Conservation (phyloP, 2,888 invertebrate genomes). For the Pachliopta kotzebuea region DNA sequence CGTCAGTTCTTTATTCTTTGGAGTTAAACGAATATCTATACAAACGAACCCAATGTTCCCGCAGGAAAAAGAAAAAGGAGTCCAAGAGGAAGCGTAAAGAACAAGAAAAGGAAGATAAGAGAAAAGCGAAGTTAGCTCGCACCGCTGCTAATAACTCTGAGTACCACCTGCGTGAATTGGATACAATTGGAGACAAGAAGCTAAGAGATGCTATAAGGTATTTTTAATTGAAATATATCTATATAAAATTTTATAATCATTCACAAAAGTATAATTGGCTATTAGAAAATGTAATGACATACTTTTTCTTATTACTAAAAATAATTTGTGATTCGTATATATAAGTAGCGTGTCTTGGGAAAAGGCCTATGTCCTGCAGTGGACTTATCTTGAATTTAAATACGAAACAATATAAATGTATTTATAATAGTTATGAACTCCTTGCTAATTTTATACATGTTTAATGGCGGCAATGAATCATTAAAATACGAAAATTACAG, state of each 20-base stretch:
- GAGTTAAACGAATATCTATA: not conserved
- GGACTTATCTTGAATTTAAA: no score
- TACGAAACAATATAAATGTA: no score
- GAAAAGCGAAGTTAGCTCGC: slow-evolving; percentile 83
- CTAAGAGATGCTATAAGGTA: slow-evolving; percentile 85
- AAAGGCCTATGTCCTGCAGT: no score
- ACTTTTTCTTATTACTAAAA: not conserved
- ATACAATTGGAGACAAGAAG: slow-evolving; percentile 83
- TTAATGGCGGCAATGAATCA: not conserved
- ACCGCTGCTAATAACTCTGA: slow-evolving; percentile 75
- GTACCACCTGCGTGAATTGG: slow-evolving; percentile 83
- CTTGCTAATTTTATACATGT: no score
- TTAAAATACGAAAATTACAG: slow-evolving; percentile 44
- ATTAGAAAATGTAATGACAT: not conserved
- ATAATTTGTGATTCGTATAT: no score
- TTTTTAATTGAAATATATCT: slow-evolving; percentile 32
- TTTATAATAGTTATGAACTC: no score
- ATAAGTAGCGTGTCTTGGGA: no score
- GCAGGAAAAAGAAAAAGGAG: slow-evolving; percentile 85
- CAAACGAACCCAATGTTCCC: slow-evolving; percentile 35
- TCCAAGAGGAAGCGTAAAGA: slow-evolving; percentile 87
- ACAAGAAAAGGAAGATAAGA: slow-evolving; percentile 84
- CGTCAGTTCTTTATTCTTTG: no score
- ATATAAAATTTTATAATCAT: not conserved
- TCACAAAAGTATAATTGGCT: not conserved